A percentile compares a stretch with the other conserved stretches of the same genome.
Conservation (phyloP, 2,888 invertebrate genomes). For the Agonopterix heracliana region DNA sequence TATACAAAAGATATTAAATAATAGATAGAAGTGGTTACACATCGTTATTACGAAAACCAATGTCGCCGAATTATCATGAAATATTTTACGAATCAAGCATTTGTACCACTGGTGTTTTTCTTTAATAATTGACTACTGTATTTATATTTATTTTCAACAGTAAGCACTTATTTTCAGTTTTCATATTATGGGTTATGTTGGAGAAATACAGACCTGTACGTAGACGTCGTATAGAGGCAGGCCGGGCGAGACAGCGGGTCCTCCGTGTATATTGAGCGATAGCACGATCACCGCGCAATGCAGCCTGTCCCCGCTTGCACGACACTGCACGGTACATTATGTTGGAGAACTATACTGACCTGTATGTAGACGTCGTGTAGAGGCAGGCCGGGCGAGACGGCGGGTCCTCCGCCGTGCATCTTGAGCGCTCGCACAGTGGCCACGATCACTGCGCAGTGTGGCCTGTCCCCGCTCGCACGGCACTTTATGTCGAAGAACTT, state of each 20-base stretch:
- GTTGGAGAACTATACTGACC: conserved; percentile 87
- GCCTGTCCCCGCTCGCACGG: conserved; percentile 88
- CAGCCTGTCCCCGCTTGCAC: conserved; percentile 89
- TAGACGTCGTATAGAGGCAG: conserved; percentile 91
- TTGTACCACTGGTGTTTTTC: too few relatives aligned
- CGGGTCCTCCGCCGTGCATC: conserved; percentile 98
- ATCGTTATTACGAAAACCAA: too few relatives aligned
- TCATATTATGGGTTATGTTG: too few relatives aligned
- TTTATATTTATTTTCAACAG: too few relatives aligned
- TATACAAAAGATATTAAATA: too few relatives aligned
- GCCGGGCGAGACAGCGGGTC: conserved; percentile 91
- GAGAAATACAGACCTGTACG: conserved; percentile 81
- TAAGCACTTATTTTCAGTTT: too few relatives aligned
- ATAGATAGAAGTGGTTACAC: too few relatives aligned
- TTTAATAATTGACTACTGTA: too few relatives aligned
- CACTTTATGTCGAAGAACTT: conserved; percentile 99
- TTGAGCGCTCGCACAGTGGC: conserved; percentile 96
- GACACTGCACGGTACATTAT: conserved; percentile 97
- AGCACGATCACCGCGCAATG: conserved; percentile 94
- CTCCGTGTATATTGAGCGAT: conserved; percentile 99
- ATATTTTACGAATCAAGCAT: too few relatives aligned
- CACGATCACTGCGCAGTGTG: conserved; percentile 94
- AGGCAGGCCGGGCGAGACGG: conserved; percentile 90
- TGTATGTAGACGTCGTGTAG: conserved; percentile 87
- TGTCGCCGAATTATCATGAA: too few relatives aligned